Evolutionary conservation across 2,113 vertebrate species (phyloP), one percentile per base, ranked within the genome.

Genomic region (Solea solea): DNA sequence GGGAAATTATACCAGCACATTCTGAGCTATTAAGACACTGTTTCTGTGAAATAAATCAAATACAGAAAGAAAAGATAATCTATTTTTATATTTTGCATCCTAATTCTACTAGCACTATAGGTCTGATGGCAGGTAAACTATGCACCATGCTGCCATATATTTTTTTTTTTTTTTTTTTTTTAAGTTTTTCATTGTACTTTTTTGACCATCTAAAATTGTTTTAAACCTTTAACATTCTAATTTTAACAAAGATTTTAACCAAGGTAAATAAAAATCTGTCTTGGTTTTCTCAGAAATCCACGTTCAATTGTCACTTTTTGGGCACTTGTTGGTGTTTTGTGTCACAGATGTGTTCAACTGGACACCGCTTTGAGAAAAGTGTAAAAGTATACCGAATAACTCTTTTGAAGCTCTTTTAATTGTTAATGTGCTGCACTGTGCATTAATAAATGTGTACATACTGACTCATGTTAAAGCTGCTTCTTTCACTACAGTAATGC

Each of bases 371-470:
- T 70, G n/a, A 34, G 45, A 44, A 45, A 48, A 51, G 48, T 69
- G 8, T 11, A 34, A 34, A 34, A 34, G 34, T 34, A 34, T 34
- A 3, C 34, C 34, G 5, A 34, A 4, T 34, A 34, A 34, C 42
- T 44, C 21, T 21, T 21, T 21, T 21, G 21, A 21, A 21, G 34
- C 34, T 72, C 13, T 71, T 52, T 21, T 54, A 15, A 72, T 21
- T 59, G 41, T 68, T 67, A 56, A 68, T 81, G 72, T 86, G 51
- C 79, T 75, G 42, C 77, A 52, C 50, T 75, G 76, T 87, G 59
- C 77, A 71, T 80, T 80, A 92, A 81, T 90, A 91, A 90, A 91
- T 48, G 8, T 88, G 75, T 86, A 86, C 50, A 89, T 79, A 81
- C 13, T 12, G 66, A 21, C 34, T 51, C 25, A 10, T 42, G 15